Conservation (phyloP, 2,888 invertebrate species). For the Xestia sexstrigata region DNA sequence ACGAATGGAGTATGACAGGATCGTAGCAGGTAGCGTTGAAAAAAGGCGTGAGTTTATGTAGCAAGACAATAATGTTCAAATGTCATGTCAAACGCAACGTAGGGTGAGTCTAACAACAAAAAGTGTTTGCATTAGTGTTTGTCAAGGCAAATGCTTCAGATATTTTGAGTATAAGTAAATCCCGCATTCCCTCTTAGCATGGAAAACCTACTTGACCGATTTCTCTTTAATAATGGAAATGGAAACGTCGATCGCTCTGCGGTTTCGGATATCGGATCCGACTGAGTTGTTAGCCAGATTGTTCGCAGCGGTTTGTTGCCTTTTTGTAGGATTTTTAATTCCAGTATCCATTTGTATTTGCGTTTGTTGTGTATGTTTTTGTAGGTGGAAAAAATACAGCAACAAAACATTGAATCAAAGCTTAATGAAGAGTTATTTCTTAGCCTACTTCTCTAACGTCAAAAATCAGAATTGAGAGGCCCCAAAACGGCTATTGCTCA, state of each 20-base stretch:
- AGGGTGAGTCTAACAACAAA: no score
- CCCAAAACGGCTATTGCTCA: neutral
- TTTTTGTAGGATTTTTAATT: slow-evolving; percentile 36
- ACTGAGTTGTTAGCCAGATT: slow-evolving; percentile 20
- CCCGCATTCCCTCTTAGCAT: slow-evolving; percentile 1
- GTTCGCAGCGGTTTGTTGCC: slow-evolving; percentile 14
- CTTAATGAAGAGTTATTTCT: neutral
- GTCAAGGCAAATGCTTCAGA: neutral
- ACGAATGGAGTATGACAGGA: neutral
- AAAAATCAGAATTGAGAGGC: neutral
- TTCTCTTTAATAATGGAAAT: slow-evolving; percentile 43
- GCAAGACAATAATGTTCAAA: neutral
- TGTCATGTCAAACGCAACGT: neutral
- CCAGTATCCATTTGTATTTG: slow-evolving; percentile 30
- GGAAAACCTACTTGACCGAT: slow-evolving; percentile 39
- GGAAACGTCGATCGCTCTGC: slow-evolving; percentile 35
- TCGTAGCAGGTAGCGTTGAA: neutral
- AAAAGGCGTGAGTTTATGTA: neutral
- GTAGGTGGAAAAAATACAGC: neutral
- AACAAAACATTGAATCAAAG: neutral
- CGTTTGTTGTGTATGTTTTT: neutral
- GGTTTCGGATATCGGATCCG: slow-evolving; percentile 43
- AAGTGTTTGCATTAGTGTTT: neutral
- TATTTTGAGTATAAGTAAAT: neutral
- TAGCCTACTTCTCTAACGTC: neutral